Conservation (phyloP, 2,113 vertebrate species). For the Myocastor coypus region DNA sequence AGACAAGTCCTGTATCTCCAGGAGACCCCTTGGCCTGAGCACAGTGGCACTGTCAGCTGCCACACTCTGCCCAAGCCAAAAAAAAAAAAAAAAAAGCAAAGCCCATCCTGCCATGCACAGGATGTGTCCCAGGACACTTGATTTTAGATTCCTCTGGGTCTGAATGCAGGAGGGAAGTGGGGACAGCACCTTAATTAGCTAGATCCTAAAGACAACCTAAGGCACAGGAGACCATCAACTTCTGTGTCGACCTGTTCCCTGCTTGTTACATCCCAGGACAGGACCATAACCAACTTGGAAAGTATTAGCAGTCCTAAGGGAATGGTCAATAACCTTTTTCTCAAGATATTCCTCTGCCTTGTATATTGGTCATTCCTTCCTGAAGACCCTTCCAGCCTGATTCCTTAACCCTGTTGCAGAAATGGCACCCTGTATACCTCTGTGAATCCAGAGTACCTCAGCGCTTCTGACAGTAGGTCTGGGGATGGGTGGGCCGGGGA, state of each 20-base stretch:
- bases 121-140: background rate
- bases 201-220: background rate
- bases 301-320: background rate
- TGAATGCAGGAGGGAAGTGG: background rate
- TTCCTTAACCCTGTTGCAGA: conserved; percentile 70
- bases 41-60: background rate
- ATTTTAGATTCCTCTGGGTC: background rate
- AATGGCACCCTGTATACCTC: conserved; percentile 87
- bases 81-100: background rate
- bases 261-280: background rate
- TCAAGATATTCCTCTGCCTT: background rate
- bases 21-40: background rate
- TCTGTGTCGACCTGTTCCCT: background rate
- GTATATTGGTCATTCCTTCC: background rate
- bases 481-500: background rate
- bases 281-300: background rate
- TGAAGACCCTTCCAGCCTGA: conserved; percentile 27
- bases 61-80: background rate
- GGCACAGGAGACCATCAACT: background rate
- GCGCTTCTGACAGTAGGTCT: conserved; percentile 85
- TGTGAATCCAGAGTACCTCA: conserved; percentile 91
- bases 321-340: background rate
- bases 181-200: background rate
- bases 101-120: background rate
- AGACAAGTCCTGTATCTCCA: background rate